Percentiles rank a stretch among this genome's conserved stretches.
These are phyloP conservation scores for Danio tinwini DNA, from an alignment of 2,797 vertebrate species.

Conservation along the genomic window DNA sequence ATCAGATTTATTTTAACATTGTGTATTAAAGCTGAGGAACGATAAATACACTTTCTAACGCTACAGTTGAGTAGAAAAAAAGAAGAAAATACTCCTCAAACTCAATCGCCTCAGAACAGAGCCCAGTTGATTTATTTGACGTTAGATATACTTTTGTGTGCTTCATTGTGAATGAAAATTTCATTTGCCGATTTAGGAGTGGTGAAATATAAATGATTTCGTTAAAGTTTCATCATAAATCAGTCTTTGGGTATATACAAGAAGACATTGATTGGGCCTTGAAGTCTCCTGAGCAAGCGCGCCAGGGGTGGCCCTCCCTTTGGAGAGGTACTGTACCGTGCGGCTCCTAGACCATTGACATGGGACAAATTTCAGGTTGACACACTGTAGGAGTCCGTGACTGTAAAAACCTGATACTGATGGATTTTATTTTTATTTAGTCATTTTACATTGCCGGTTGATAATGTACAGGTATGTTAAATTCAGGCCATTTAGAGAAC, in stretches of 20 bases:
- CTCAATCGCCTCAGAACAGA: conserved; percentile 66
- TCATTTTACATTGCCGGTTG: neutral
- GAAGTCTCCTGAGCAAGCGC: conserved; percentile 80
- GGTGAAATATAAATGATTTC: conserved; percentile 94
- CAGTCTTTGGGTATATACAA: conserved; percentile 84
- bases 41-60: conserved; percentile 51
- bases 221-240: conserved; percentile 96
- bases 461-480: neutral
- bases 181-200: conserved; percentile 90
- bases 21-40: neutral
- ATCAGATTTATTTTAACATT: conserved; percentile 12
- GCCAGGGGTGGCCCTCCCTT: conserved; percentile 63
- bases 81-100: conserved; percentile 70
- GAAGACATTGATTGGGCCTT: conserved; percentile 85
- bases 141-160: conserved; percentile 78
- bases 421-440: neutral
- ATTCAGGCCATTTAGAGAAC: neutral
- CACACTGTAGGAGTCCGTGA: conserved; percentile 48
- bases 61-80: conserved; percentile 55
- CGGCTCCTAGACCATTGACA: conserved; percentile 63
- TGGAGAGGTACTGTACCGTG: conserved; percentile 59
- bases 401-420: neutral
- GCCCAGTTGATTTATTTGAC: conserved; percentile 76
- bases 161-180: conserved; percentile 90
- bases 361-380: conserved; percentile 62